Base-by-base conservation (phyloP, 2,888 invertebrate genomes). In the Hyalella azteca region DNA sequence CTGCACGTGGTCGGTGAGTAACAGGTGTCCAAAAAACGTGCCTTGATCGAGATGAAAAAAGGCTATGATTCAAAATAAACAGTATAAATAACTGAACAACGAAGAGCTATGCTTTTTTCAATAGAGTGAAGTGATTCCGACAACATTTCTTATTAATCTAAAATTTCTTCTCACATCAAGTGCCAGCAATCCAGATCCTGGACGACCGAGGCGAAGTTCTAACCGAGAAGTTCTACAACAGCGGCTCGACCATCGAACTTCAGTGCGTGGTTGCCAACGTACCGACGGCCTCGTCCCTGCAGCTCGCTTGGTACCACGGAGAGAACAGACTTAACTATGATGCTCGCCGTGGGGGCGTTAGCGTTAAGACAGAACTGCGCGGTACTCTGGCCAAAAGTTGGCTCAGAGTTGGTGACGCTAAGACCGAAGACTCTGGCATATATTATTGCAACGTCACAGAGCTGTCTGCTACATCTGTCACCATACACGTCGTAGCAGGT, bases 211-310 rank as follows among this genome's bases (percentile, higher is more conserved):
- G 81, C 7, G 81, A 78, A 73, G 73, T 59, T 32, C 39, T 81
- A 4, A 48, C 45, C 19, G 81, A 81, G 66, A 81, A 81, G 78
- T 79, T 81, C 59, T 81, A 81, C 79, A 79, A 79, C 1, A 77
- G 77, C 40, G 81, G 81, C n/a, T 81, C 81, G n/a, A 81, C 79
- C 49, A 81, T 81, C 19, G 78, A 81, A 32, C 48, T 81, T 19
- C 81, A 81, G 73, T 81, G 81, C 29, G 40, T 49, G 41, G 81
- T 81, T 13, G 79, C 81, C 9, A 77, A 81, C 59, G 79, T 81
- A 3, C 81, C 81, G 13, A 79, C 79, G 15, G 78, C 81, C 36
- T 77, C 81, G 3, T 48, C 77, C 39, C 79, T 81, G 22, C 81
- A 81, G 36, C 75, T 81, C 73, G 77, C 81, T 5, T 81, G 81